A percentile compares a stretch with the other conserved stretches of the same genome.
phyloP scores from a whole-genome alignment of 2,888 invertebrate species.

The Drosophila antonietae region DNA sequence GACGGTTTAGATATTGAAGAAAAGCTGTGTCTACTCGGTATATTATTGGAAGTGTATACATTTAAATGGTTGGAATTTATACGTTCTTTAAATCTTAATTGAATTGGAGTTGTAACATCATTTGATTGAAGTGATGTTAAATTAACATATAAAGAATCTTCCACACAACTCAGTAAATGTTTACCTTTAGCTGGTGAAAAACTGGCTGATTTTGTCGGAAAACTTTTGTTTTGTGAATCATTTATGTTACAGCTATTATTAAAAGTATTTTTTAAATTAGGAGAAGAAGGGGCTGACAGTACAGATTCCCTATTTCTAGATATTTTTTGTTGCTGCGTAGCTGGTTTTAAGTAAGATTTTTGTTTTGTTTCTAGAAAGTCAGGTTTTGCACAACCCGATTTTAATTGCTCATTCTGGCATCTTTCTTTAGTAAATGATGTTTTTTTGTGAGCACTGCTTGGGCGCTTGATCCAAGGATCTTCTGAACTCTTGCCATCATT shows the following conservation, averaged over 20 bases:
- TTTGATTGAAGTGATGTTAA: slow-evolving; percentile 22
- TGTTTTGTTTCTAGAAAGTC: slow-evolving; percentile 51
- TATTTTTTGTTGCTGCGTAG: slow-evolving; percentile 71
- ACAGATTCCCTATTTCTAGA: slow-evolving; percentile 49
- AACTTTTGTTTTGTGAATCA: slow-evolving; percentile 39
- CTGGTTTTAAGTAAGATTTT: slow-evolving; percentile 58
- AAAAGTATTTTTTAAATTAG: slow-evolving; percentile 64
- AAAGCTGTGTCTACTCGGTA: slow-evolving; percentile 83
- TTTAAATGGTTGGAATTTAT: slow-evolving; percentile 67
- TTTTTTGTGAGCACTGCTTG: slow-evolving; percentile 26
- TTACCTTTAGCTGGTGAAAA: slow-evolving; percentile 72
- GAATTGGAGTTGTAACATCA: slow-evolving; percentile 18
- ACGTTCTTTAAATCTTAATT: slow-evolving; percentile 23
- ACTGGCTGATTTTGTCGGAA: slow-evolving; percentile 65
- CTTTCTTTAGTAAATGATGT: slow-evolving; percentile 21
- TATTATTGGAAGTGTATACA: slow-evolving; percentile 74
- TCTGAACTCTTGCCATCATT: slow-evolving; percentile 31
- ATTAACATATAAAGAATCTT: slow-evolving; percentile 30
- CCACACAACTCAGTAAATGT: slow-evolving; percentile 59
- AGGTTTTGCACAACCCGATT: slow-evolving; percentile 65
- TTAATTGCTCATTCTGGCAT: slow-evolving; percentile 61
- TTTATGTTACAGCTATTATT: slow-evolving; percentile 61
- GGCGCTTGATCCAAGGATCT: slow-evolving; percentile 82
- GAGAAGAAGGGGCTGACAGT: slow-evolving; percentile 80
- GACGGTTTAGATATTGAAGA: slow-evolving; percentile 72